A percentile compares a stretch with the other conserved stretches of the same genome.
These are phyloP conservation scores for Agriopis marginaria DNA, from an alignment of 2,888 invertebrate species.

Conservation along the genomic window DNA sequence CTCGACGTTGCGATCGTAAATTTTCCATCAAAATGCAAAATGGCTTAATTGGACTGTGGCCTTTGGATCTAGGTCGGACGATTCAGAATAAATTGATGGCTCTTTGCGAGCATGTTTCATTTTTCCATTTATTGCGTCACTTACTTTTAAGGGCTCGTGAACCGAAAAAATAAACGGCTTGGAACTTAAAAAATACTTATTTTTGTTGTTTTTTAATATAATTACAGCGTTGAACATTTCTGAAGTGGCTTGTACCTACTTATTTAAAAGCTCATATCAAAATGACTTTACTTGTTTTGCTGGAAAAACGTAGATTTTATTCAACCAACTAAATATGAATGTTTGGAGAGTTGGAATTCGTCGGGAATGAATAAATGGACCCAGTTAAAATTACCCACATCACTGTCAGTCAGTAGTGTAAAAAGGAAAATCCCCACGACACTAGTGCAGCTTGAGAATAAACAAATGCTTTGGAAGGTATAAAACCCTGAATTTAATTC, in stretches of 20 bases:
- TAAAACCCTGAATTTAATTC: no score
- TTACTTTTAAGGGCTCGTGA: constrained; percentile 33
- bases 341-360: no score
- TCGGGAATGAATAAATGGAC: no score
- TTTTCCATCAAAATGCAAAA: constrained; percentile 86
- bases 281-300: no score
- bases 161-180: constrained; percentile 19
- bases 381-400: no score
- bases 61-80: constrained; percentile 81
- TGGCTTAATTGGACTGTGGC: constrained; percentile 84
- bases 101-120: constrained; percentile 71
- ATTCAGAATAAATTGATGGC: constrained; percentile 80
- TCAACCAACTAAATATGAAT: no score
- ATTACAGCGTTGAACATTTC: background rate
- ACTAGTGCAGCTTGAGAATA: no score
- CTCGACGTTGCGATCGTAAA: constrained; percentile 78
- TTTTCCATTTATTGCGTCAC: constrained; percentile 51
- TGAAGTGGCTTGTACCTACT: background rate
- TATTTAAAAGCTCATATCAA: background rate
- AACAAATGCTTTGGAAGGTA: no score
- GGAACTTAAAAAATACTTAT: background rate
- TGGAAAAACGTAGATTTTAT: no score
- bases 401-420: no score
- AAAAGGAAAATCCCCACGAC: no score
- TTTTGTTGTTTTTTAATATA: background rate